These are phyloP conservation scores for Nibea coibor DNA, from an alignment of 2,113 vertebrate genomes.

Conservation along the genomic window DNA sequence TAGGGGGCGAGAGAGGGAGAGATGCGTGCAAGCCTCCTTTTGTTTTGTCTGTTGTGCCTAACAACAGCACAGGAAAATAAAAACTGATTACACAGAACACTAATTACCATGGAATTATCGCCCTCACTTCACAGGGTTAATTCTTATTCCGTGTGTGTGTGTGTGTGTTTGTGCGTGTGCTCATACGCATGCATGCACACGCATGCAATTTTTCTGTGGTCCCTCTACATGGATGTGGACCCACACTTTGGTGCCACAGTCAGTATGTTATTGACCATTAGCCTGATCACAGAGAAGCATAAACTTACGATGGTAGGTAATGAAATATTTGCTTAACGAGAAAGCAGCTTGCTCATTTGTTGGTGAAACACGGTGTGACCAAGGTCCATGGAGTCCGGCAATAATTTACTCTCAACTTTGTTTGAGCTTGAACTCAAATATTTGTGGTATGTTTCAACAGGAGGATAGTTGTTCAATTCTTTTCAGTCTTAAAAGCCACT, in stretches of 20 bases:
- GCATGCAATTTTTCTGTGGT: conserved; percentile 9
- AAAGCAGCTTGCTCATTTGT: conserved; percentile 29
- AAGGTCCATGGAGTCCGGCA: neutral
- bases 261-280: conserved; percentile 37
- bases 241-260: conserved; percentile 20
- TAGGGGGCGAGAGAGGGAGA: conserved; percentile 74
- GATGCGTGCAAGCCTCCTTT: conserved; percentile 70
- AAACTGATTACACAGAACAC: conserved; percentile 83
- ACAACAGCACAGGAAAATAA: conserved; percentile 76
- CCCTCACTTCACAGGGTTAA: conserved; percentile 79
- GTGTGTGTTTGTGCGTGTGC: neutral
- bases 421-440: conserved; percentile 1
- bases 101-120: conserved; percentile 83
- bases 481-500: neutral
- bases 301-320: neutral
- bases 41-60: conserved; percentile 78
- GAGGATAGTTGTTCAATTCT: neutral
- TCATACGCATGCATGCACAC: neutral
- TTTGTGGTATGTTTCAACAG: neutral
- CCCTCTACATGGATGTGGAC: conserved; percentile 8
- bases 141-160: conserved; percentile 51
- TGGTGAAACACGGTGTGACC: conserved; percentile 31
- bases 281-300: conserved; percentile 23
- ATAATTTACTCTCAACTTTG: conserved; percentile 4
- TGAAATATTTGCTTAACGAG: conserved; percentile 47